Evolutionary conservation across 23 tunicate genomes (phyloP), one percentile per base, ranked within the genome.

Genomic region (Trididemnum nubilum): DNA sequence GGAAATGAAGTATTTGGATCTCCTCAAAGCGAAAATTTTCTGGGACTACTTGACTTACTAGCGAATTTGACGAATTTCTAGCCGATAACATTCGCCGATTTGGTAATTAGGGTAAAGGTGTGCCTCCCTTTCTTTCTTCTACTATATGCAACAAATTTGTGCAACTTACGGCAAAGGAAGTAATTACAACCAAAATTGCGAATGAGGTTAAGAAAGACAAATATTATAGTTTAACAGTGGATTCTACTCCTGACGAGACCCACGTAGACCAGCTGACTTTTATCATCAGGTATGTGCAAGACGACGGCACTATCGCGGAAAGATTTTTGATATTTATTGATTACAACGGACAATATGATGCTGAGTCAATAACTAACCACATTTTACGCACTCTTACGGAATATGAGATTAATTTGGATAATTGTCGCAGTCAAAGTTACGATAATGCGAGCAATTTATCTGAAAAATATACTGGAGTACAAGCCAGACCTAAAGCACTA

Each of bases 241-340:
- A 73, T 73, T 73, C 78, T 22, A 73, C 78, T n/a, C 78, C 78
- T 21, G 78, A 73, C 39, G 30, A 37, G 30, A 27, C 78, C 3
- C 78, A 73, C 24, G 78, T 39, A 2, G 78, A 73, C 78, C 78
- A 73, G 78, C 24, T 73, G 30, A 37, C 57, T 40, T 38, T 37
- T 27, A 73, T 39, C 33, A 27, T 73, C 30, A 38, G 78, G 30
- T 39, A 73, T 40, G 78, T 73, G 78, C 74, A 3, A 12, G 38
- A 33, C 74, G 74, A 67, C 74, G 74, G 74, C 74, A 67, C 74
- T 67, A 33, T 67, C 38, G 74, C 25, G 38, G 74, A 67, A 67
- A 67, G 74, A 24, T 67, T 67, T 67, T 33, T 67, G 38, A 33
- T 30, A n/a, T 67, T 67, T 31, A 7, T 67, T 7, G 38, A 32